Percentiles rank a stretch among this genome's conserved stretches.
Conservation (phyloP, 2,888 invertebrate species). For the Caenorhabditis afra region DNA sequence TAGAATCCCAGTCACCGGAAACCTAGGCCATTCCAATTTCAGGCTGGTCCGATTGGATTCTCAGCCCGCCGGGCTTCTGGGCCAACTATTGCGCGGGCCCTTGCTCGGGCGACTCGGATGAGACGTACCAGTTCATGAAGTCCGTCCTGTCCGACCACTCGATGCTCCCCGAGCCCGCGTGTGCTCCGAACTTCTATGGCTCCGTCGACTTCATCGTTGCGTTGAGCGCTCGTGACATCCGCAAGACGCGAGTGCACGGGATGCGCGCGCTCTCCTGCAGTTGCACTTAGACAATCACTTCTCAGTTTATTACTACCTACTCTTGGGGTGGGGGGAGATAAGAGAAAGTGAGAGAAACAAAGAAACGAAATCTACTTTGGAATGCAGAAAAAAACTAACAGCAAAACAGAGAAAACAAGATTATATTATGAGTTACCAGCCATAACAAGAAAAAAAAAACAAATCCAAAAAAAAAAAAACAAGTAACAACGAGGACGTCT, state of each 20-base stretch:
- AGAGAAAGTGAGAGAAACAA: neutral
- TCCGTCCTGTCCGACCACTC: neutral
- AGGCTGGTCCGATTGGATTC: constrained; percentile 57
- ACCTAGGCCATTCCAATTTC: neutral
- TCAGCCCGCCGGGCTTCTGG: constrained; percentile 43
- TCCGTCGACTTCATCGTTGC: constrained; percentile 43
- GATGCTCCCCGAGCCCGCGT: constrained; percentile 25
- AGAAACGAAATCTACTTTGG: constrained; percentile 15
- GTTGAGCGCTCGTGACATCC: constrained; percentile 31
- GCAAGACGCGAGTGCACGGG: constrained; percentile 47
- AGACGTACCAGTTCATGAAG: constrained; percentile 25
- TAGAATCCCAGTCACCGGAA: neutral
- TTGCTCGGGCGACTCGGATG: constrained; percentile 25
- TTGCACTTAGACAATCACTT: constrained; percentile 34
- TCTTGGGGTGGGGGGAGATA: no score
- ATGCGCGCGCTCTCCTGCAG: constrained; percentile 46
- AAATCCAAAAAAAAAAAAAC: constrained; percentile 23
- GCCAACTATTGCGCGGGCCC: constrained; percentile 42
- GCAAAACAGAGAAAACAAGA: constrained; percentile 1
- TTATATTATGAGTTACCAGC: constrained; percentile 14
- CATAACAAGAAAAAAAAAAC: constrained; percentile 24
- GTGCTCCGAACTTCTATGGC: constrained; percentile 51
- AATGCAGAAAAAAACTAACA: constrained; percentile 14
- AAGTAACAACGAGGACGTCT: constrained; percentile 9
- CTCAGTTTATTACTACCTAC: neutral